Conservation (phyloP, 2,113 vertebrate species). For the Takifugu flavidus region DNA sequence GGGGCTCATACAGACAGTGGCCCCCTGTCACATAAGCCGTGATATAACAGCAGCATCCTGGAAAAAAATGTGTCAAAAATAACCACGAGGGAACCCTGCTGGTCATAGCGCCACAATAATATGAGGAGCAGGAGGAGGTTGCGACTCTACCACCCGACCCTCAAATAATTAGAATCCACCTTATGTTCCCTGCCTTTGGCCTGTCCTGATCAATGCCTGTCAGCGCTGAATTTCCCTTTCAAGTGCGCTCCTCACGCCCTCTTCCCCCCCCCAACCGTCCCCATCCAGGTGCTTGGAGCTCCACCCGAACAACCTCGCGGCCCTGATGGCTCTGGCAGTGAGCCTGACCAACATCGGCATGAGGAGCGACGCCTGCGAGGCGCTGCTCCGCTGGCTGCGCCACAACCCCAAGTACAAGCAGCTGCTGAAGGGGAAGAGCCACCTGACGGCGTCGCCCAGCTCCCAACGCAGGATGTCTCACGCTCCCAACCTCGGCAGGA, state of each 20-base stretch:
- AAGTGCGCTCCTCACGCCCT: slow-evolving; percentile 40
- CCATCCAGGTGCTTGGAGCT: slow-evolving; percentile 90
- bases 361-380: slow-evolving; percentile 89
- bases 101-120: slow-evolving; percentile 23
- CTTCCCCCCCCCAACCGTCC: slow-evolving; percentile 28
- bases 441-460: slow-evolving; percentile 82
- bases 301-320: slow-evolving; percentile 92
- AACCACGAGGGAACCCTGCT: slow-evolving; percentile 3
- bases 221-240: slow-evolving; percentile 58
- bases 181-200: slow-evolving; percentile 53
- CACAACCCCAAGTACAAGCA: slow-evolving; percentile 95
- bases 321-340: slow-evolving; percentile 93
- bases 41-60: slow-evolving; percentile 28
- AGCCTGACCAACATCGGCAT: slow-evolving; percentile 96
- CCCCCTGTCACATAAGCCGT: slow-evolving; percentile 25
- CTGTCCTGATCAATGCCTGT: slow-evolving; percentile 62
- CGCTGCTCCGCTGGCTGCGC: slow-evolving; percentile 87
- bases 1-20: slow-evolving; percentile 5
- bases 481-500: slow-evolving; percentile 50
- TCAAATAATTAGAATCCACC: slow-evolving; percentile 51
- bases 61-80: neutral
- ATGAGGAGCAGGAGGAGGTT: slow-evolving; percentile 7
- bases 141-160: slow-evolving; percentile 14
- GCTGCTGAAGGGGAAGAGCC: slow-evolving; percentile 79
- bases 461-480: slow-evolving; percentile 83